Percentiles rank a stretch among this genome's conserved stretches.
Conservation (phyloP, 2,797 vertebrate genomes). For the Uromys caudimaculatus region DNA sequence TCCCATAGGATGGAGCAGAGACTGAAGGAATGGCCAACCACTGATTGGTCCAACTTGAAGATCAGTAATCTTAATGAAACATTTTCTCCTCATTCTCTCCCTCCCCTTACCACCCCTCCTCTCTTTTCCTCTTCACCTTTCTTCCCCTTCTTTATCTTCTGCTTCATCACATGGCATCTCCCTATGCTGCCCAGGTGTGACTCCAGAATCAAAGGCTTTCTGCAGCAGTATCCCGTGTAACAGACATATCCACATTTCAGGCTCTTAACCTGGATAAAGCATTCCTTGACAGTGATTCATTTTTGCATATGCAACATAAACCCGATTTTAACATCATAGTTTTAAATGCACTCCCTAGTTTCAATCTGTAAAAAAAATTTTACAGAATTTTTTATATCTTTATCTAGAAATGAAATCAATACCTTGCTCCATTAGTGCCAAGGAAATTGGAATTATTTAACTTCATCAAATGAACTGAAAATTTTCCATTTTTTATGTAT, state of each 20-base stretch:
- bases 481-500: neutral
- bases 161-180: neutral
- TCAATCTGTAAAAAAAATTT: neutral
- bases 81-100: neutral
- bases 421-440: neutral
- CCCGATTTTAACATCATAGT: neutral
- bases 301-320: neutral
- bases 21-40: neutral
- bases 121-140: neutral
- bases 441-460: neutral
- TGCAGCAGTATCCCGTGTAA: neutral
- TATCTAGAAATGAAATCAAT: constrained; percentile 8
- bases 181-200: neutral
- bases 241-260: too few species aligned
- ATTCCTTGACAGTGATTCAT: neutral
- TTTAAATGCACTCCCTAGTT: neutral
- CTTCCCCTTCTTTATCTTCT: neutral
- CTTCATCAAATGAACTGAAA: neutral
- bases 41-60: neutral
- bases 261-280: neutral
- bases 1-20: neutral
- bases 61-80: neutral
- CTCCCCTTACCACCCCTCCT: neutral
- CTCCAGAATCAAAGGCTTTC: neutral
- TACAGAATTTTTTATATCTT: neutral